Evolutionary conservation across 2,113 vertebrate species (phyloP).

Genomic region (Lota lota): DNA sequence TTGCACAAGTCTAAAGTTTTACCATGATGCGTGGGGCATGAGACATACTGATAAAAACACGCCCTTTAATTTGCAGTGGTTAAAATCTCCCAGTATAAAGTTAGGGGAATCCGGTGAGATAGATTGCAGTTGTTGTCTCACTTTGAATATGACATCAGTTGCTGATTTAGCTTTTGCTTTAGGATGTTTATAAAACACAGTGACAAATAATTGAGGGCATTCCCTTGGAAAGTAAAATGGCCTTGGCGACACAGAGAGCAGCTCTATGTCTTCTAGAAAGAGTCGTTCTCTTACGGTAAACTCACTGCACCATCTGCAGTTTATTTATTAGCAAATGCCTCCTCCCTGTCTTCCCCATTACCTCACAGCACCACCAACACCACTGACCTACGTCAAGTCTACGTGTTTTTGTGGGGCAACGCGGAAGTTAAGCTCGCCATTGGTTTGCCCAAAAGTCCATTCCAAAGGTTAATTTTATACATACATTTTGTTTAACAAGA

Average conservation of each 20-base stretch:
- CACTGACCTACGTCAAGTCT: too few species aligned
- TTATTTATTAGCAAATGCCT: slow-evolving; percentile 1
- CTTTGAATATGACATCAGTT: neutral
- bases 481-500: too few species aligned
- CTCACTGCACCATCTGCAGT: slow-evolving; percentile 3
- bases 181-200: slow-evolving; percentile 6
- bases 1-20: slow-evolving; percentile 4
- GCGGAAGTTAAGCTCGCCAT: too few species aligned
- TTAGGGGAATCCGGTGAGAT: neutral
- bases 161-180: neutral
- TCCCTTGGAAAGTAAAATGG: neutral
- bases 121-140: too few species aligned
- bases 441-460: too few species aligned
- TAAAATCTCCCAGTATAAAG: neutral
- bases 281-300: neutral
- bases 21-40: neutral
- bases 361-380: too few species aligned
- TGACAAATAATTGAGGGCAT: slow-evolving; percentile 10
- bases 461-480: too few species aligned
- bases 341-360: neutral
- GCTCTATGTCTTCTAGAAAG: slow-evolving; percentile 1
- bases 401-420: too few species aligned
- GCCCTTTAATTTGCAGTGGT: slow-evolving; percentile 8
- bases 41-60: neutral
- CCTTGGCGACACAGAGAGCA: neutral